Percentiles rank a stretch among this genome's conserved stretches.
Evolutionary conservation across 2,888 invertebrate species (phyloP).

Genomic region (Saturnia japonica): DNA sequence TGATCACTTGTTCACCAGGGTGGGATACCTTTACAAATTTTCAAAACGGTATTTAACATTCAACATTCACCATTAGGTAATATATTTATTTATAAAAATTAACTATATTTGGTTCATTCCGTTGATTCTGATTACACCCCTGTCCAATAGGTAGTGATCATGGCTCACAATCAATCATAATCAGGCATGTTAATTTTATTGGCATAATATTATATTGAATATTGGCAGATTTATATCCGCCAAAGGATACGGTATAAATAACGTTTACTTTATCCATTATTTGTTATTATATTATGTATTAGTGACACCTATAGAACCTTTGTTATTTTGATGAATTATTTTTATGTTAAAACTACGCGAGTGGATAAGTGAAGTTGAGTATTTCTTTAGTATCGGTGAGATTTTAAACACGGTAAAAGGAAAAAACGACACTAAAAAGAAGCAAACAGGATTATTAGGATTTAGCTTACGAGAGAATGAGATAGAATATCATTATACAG

Average conservation of each 20-base stretch:
- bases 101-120: not conserved
- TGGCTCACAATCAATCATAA: conserved; percentile 40
- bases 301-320: not conserved
- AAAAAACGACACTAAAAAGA: no score
- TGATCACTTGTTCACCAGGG: no score
- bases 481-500: no score
- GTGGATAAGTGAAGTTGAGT: not conserved
- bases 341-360: not conserved
- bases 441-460: no score
- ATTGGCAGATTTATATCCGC: conserved; percentile 21
- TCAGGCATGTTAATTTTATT: conserved; percentile 42
- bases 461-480: no score
- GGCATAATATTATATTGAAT: conserved; percentile 33
- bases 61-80: no score
- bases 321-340: not conserved
- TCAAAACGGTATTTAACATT: no score
- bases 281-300: conserved; percentile 7
- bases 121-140: conserved; percentile 18
- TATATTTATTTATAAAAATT: not conserved
- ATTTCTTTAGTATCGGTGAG: no score
- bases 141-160: conserved; percentile 20
- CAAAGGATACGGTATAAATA: conserved; percentile 26
- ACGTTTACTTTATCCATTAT: conserved; percentile 28
- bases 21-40: no score
- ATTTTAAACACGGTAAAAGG: no score